Evolutionary conservation across 2,797 vertebrate species (phyloP), one percentile per base, ranked within the genome.

Genomic region (Anolis apletophallus): DNA sequence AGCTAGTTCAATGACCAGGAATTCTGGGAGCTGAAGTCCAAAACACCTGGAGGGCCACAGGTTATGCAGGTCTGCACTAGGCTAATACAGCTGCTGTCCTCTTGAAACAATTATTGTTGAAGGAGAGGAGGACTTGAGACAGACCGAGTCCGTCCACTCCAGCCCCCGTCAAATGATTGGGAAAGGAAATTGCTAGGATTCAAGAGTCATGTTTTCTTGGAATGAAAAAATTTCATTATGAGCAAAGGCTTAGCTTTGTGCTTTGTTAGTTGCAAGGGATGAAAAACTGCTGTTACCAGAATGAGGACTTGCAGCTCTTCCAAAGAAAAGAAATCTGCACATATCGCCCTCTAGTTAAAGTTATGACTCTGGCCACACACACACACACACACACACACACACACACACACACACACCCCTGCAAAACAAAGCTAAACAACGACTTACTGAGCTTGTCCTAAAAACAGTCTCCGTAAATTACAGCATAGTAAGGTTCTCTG

Each of bases 391-490:
- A n/a, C n/a, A n/a, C n/a, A n/a, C n/a, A n/a, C 2, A 61, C 32
- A 40, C 40, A 40, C 40, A 40, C 57, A 16, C 57, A 59, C 57
- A n/a, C 46, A 46, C 17, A 19, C 23, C 19, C 57, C 59, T 23
- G 21, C 21, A 80, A 11, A 40, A 52, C 9, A 23, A 40, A 55
- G 5, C n/a, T 55, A 59, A 57, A 16, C 23, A 64, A 21, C 36
- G 40, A 67, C 29, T 86, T 80, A 57, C 55, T 59, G 3, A 85
- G 59, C 40, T 36, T 80, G 23, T 46, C 72, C 17, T 40, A 23
- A 67, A 50, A 67, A 74, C 57, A 74, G n/a, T 73, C 46, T 29
- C 40, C 23, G 57, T 80, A 80, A 86, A 86, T 86, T 74, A 67
- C 32, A 80, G 23, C 50, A 57, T 34, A 67, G 21, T 34, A 54